Conservation (phyloP, 1,140 invertebrate species). For the Drosophila nigrodunni region DNA sequence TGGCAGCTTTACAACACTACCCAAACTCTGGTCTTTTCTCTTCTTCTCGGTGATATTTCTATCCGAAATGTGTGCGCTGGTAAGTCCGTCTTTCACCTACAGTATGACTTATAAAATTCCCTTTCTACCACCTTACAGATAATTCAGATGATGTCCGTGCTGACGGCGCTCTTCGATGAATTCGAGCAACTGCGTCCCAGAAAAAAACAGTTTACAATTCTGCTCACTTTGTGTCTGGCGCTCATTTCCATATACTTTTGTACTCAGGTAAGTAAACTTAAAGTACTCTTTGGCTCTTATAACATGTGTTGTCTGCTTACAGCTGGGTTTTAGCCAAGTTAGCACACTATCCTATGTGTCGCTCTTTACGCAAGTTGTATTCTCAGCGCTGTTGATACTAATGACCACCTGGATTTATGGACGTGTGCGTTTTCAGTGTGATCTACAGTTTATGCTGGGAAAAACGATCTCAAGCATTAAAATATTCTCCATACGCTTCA, state of each 20-base stretch:
- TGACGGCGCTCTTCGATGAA: constrained; percentile 79
- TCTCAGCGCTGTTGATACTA: constrained; percentile 89
- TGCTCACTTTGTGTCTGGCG: constrained; percentile 46
- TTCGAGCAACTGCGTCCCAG: constrained; percentile 64
- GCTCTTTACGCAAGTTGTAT: constrained; percentile 89
- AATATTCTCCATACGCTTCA: constrained; percentile 73
- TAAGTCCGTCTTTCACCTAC: constrained; percentile 22
- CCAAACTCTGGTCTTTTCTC: constrained; percentile 75
- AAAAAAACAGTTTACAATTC: constrained; percentile 54
- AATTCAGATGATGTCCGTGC: constrained; percentile 69
- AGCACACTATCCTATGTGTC: constrained; percentile 87
- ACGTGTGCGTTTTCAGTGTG: constrained; percentile 88
- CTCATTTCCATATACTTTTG: constrained; percentile 72
- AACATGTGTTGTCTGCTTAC: background rate
- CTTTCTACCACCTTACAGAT: constrained; percentile 39
- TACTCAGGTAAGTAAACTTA: constrained; percentile 58
- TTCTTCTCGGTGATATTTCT: constrained; percentile 76
- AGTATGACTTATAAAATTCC: no score
- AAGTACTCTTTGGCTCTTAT: background rate
- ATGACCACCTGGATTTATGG: constrained; percentile 92
- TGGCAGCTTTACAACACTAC: constrained; percentile 67
- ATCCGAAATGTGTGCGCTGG: constrained; percentile 73
- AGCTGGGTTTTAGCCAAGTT: constrained; percentile 72
- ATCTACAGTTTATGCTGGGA: constrained; percentile 93
- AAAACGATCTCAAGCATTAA: constrained; percentile 86